Evolutionary conservation across 1,140 invertebrate species (phyloP), one percentile per base, ranked within the genome.

Genomic region (Sarcophaga peregrina): DNA sequence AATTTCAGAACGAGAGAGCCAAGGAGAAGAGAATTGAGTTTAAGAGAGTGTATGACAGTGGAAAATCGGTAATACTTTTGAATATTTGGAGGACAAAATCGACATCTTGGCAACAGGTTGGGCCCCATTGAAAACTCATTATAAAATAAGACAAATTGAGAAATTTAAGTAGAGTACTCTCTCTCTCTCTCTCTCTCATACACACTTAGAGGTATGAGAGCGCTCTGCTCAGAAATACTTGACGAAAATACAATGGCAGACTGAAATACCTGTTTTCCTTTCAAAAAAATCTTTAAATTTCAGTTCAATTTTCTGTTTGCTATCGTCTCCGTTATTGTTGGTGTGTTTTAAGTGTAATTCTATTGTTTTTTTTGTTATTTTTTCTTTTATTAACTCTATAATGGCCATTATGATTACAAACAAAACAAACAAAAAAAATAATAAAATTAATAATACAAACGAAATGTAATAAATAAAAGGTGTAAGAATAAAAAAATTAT

Each of bases 211-310:
- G 25, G 25, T 37, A 37, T 2, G 25, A 37, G 25, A 37, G 25
- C 4, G 25, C 25, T 37, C 25, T 37, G 25, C 1, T 37, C 25
- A 37, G 4, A 37, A 37, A 37, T 37, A 37, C 25, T 37, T 37
- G 25, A 37, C 25, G 4, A 37, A 37, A 37, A 37, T 37, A 37
- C 25, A 37, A 37, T 37, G 4, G 25, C 25, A 37, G 25, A n/a
- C 20, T 8, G 62, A 68, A 68, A 68, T 68, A 68, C 62, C 62
- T 20, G 62, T 68, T 68, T 68, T 68, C 62, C 62, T 68, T 68
- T 68, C 62, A 68, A 68, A 68, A 37, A 37, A 58, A 68, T 62
- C 20, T 68, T 68, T 17, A 68, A 68, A 68, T 68, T 68, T 68
- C 62, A 68, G 62, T 68, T 68, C 5, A 62, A n/a, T 13, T 68